These are phyloP conservation scores for Porites evermanni DNA, from an alignment of 92 coral and sea anemone genomes.

Conservation along the genomic window DNA sequence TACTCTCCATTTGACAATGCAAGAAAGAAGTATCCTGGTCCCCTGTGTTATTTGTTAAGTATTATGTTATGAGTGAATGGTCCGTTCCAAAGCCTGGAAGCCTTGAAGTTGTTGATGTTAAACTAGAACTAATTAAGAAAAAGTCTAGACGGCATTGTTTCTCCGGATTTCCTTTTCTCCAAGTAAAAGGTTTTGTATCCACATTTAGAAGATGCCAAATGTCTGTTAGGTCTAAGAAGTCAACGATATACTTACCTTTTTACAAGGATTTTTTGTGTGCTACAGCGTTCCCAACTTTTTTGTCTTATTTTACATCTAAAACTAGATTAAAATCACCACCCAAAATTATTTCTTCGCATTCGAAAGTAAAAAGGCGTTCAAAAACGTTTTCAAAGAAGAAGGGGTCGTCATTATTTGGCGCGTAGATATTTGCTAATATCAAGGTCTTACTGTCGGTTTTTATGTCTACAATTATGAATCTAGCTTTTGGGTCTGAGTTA, in stretches of 20 bases:
- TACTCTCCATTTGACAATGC: neutral
- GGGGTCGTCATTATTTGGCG: constrained; percentile 5
- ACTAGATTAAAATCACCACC: too few relatives aligned
- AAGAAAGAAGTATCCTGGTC: constrained; percentile 15
- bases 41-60: neutral
- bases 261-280: too few relatives aligned
- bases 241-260: neutral
- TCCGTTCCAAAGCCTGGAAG: constrained; percentile 53
- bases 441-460: neutral
- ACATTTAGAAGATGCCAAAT: neutral
- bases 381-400: neutral
- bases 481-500: neutral
- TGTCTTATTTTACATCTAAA: too few relatives aligned
- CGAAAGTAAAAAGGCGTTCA: neutral
- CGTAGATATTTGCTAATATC: neutral
- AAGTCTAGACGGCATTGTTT: constrained; percentile 42
- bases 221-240: neutral
- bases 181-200: neutral
- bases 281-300: too few relatives aligned
- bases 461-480: constrained; percentile 2
- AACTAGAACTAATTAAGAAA: constrained; percentile 26
- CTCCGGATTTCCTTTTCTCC: constrained; percentile 4
- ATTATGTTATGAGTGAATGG: constrained; percentile 26
- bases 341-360: neutral
- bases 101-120: neutral